Evolutionary conservation across 2,113 vertebrate genomes (phyloP), one percentile per base, ranked within the genome.

Genomic region (Forbesichthys papilliferus): DNA sequence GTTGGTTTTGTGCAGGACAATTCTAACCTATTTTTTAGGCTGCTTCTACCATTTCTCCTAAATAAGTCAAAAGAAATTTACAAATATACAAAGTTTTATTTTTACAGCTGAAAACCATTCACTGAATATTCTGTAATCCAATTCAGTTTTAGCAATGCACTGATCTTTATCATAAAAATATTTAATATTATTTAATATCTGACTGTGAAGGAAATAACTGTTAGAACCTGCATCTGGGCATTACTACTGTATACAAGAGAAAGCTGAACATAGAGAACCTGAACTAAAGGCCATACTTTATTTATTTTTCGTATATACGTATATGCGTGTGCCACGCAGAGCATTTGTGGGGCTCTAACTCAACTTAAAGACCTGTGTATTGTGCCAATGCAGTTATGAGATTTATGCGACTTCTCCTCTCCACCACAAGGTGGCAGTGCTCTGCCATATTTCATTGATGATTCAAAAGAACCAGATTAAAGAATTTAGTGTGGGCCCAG

Each of bases 371-470:
- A 61, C 10, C 60, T 62, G 34, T 64, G 3, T 65, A 33, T 75
- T 53, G 60, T 73, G 65, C 59, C 55, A 60, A 63, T 68, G 10
- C 5, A 6, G 11, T 52, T 74, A 71, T 16, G 42, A 68, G 36
- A 16, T 60, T 1, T 16, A 56, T 9, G 27, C 27, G 27, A 27
- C 61, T 74, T 18, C 20, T 53, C 3, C 4, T 67, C 3, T 71
- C 58, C 7, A 57, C 87, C 90, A 88, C 82, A 64, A 36, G 83
- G 78, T 66, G 88, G 90, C 84, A 79, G 85, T 82, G 84, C 7
- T 65, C 48, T 71, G 16, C 65, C 67, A 65, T 18, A 3, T 75
- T 42, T 59, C 42, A 64, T 36, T 5, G 48, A 18, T 54, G 34
- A 66, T 11, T 81, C 5, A 14, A 46, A 6, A 75, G 33, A 67